Evolutionary conservation across 1,140 invertebrate genomes (phyloP), one percentile per base, ranked within the genome.

Genomic region (Drosophila chauvacae): DNA sequence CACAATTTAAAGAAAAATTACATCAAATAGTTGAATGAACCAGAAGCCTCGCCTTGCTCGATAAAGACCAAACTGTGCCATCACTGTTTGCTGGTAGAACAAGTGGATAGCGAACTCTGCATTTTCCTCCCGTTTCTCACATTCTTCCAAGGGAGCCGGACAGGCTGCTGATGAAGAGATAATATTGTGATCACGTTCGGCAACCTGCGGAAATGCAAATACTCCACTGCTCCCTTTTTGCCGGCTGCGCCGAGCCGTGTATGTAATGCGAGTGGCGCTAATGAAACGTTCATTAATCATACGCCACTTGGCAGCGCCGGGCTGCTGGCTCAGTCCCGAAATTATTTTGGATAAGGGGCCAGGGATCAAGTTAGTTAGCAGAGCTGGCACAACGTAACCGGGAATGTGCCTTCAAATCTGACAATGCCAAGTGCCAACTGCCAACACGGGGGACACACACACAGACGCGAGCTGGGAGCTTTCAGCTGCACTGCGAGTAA

Each of bases 121-220:
- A 51, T 28, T 81, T 59, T 57, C 35, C 35, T 7, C 41, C 20
- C 37, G 20, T 72, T 76, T 63, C 16, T 20, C 28, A 18, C 48
- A 44, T 69, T 72, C 41, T 51, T 42, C 30, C 42, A 3, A 23
- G 28, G 28, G 45, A 37, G 44, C 58, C 53, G 66, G 66, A 60
- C 66, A 37, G 53, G 16, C 44, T 61, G 53, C 79, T 90, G 88
- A 91, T 91, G 88, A 91, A 91, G 88, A 84, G 88, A 91, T 91
- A 91, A 91, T 91, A 91, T 91, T 91, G 88, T 87, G 88, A 91
- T 91, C 88, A 91, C 88, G 88, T 91, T 88, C 81, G 81, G 78
- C 73, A 88, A 90, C 81, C 80, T 88, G 85, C 86, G 79, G 85
- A 90, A 90, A 90, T 90, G 85, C 81, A 90, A 90, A 90, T 90